phyloP scores from a whole-genome alignment of 2,888 invertebrate genomes.

The Macaria notata region DNA sequence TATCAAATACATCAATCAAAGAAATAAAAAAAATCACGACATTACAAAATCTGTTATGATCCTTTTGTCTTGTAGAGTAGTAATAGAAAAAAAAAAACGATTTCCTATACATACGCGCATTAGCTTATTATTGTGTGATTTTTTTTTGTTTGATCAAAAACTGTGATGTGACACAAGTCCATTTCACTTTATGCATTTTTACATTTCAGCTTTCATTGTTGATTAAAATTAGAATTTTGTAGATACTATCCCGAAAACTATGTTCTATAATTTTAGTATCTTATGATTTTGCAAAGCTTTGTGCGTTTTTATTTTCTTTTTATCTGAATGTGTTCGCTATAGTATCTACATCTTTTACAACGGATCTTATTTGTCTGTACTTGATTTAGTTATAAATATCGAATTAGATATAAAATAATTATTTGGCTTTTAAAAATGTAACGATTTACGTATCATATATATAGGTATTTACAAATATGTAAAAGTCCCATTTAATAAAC shows the following conservation, averaged over 20 bases:
- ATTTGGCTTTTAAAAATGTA: too few relatives aligned
- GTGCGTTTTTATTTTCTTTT: background rate
- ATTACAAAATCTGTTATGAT: too few relatives aligned
- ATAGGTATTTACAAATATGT: too few relatives aligned
- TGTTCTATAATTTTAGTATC: background rate
- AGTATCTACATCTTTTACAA: slow-evolving; percentile 5
- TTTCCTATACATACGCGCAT: too few relatives aligned
- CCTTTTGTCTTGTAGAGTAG: too few relatives aligned
- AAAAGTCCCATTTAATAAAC: too few relatives aligned
- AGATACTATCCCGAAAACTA: slow-evolving; percentile 10
- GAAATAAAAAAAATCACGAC: too few relatives aligned
- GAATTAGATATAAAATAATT: too few relatives aligned
- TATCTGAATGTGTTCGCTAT: background rate
- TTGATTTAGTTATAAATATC: background rate
- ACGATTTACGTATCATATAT: too few relatives aligned
- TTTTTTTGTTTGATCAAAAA: background rate
- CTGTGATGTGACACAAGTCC: background rate
- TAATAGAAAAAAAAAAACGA: too few relatives aligned
- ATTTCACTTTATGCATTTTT: background rate
- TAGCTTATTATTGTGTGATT: background rate
- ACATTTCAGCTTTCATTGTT: slow-evolving; percentile 3
- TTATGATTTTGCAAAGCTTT: background rate
- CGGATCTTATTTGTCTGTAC: slow-evolving; percentile 9
- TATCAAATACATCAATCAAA: too few relatives aligned
- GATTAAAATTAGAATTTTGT: slow-evolving; percentile 1